These are phyloP conservation scores for Ibycter americanus DNA, from an alignment of 2,797 vertebrate genomes.

Conservation along the genomic window DNA sequence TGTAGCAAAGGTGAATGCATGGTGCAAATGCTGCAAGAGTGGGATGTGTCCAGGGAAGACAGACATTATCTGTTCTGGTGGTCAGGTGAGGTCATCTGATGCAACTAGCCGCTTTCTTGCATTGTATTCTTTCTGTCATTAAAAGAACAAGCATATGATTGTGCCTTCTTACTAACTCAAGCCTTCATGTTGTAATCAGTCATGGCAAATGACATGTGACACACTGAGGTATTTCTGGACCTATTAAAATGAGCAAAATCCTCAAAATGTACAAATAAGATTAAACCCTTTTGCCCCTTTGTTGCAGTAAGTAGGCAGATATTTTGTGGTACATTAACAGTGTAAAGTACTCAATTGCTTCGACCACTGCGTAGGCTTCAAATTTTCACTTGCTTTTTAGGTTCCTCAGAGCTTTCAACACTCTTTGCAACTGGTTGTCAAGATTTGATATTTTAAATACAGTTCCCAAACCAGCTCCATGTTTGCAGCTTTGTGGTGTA, in stretches of 20 bases:
- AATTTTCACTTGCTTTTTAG: neutral
- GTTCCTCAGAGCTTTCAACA: neutral
- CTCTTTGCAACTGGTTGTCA: neutral
- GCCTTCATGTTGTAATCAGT: neutral
- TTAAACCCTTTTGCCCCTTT: neutral
- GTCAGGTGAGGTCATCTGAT: neutral
- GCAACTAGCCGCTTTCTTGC: neutral
- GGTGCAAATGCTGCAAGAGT: neutral
- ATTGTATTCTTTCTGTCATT: neutral
- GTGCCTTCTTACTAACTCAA: neutral
- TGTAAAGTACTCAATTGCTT: neutral
- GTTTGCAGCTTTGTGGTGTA: neutral
- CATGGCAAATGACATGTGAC: neutral
- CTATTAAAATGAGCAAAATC: neutral
- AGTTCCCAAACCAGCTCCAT: neutral
- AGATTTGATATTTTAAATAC: neutral
- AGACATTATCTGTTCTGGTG: neutral
- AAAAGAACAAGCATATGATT: neutral
- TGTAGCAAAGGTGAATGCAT: neutral
- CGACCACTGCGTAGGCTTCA: neutral
- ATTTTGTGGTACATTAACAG: neutral
- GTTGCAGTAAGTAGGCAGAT: neutral
- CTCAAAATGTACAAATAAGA: neutral
- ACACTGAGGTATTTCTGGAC: neutral
- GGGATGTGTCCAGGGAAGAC: neutral